Conservation (phyloP, 2,797 vertebrate species). For the Phalloptychus januarius region DNA sequence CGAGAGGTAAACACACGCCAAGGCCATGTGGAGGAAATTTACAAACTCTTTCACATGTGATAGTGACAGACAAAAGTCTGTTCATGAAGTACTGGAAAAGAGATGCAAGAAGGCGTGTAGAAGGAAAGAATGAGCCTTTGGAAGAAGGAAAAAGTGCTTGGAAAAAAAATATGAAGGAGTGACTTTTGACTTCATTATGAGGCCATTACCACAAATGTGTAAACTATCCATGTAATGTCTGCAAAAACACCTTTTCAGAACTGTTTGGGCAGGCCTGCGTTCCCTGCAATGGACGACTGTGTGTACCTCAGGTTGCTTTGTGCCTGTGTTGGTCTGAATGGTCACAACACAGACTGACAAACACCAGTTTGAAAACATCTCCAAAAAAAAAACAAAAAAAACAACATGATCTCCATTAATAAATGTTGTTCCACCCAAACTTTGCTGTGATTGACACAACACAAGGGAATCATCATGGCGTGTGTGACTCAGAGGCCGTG, state of each 20-base stretch:
- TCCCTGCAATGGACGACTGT: slow-evolving; percentile 43
- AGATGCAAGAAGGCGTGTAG: background rate
- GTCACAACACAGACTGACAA: slow-evolving; percentile 27
- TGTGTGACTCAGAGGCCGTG: slow-evolving; percentile 57
- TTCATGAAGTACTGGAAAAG: slow-evolving; percentile 3
- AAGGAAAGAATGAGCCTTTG: slow-evolving; percentile 35
- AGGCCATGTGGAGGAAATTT: slow-evolving; percentile 1
- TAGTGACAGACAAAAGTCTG: slow-evolving; percentile 12
- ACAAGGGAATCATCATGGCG: slow-evolving; percentile 28
- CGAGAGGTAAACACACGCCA: background rate
- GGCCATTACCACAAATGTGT: slow-evolving; percentile 33
- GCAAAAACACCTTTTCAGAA: slow-evolving; percentile 46
- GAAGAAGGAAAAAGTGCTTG: background rate
- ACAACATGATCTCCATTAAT: background rate
- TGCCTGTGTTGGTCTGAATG: slow-evolving; percentile 13
- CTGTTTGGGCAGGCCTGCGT: slow-evolving; percentile 37
- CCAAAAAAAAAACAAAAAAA: background rate
- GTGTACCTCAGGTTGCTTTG: slow-evolving; percentile 43
- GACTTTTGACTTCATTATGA: slow-evolving; percentile 34
- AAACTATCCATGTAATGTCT: slow-evolving; percentile 46
- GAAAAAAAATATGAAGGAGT: slow-evolving; percentile 22
- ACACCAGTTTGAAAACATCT: slow-evolving; percentile 23
- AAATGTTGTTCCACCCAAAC: too few species aligned
- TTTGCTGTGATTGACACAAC: slow-evolving; percentile 32
- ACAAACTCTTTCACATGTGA: slow-evolving; percentile 13